These are phyloP conservation scores for Oophaga sylvatica DNA, from an alignment of 2,797 vertebrate genomes.

Conservation along the genomic window DNA sequence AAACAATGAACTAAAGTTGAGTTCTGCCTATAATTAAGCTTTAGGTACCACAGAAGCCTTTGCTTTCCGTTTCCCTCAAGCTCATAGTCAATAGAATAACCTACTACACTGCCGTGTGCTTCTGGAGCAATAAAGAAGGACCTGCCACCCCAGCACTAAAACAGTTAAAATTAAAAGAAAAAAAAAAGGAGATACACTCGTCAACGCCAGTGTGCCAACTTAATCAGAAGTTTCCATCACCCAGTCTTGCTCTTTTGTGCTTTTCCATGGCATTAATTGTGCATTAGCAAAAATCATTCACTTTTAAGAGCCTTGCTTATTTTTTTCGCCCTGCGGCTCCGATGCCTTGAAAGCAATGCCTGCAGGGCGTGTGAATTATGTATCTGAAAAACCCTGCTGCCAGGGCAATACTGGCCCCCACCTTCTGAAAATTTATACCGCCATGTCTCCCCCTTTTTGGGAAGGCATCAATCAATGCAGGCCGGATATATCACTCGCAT, in stretches of 20 bases:
- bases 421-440: constrained; percentile 94
- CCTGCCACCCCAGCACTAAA: constrained; percentile 33
- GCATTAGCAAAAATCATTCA: constrained; percentile 99
- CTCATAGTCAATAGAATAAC: neutral
- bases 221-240: constrained; percentile 92
- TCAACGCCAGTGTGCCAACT: constrained; percentile 83
- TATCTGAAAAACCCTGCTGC: constrained; percentile 99
- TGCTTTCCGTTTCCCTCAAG: neutral
- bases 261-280: constrained; percentile 97
- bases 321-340: constrained; percentile 98
- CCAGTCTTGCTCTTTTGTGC: constrained; percentile 88
- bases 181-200: constrained; percentile 67
- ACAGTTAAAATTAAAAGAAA: constrained; percentile 56
- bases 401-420: constrained; percentile 93
- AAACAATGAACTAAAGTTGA: constrained; percentile 12
- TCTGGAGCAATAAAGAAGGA: neutral
- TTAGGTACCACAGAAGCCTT: neutral
- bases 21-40: neutral
- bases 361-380: constrained; percentile 99
- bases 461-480: constrained; percentile 97
- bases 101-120: neutral
- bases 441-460: constrained; percentile 97
- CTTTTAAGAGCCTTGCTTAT: constrained; percentile 99
- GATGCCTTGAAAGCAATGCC: constrained; percentile 99
- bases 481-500: constrained; percentile 95